Percentiles rank a stretch among this genome's conserved stretches.
phyloP scores from a whole-genome alignment of 2,113 vertebrate species.

The Podilymbus podiceps region DNA sequence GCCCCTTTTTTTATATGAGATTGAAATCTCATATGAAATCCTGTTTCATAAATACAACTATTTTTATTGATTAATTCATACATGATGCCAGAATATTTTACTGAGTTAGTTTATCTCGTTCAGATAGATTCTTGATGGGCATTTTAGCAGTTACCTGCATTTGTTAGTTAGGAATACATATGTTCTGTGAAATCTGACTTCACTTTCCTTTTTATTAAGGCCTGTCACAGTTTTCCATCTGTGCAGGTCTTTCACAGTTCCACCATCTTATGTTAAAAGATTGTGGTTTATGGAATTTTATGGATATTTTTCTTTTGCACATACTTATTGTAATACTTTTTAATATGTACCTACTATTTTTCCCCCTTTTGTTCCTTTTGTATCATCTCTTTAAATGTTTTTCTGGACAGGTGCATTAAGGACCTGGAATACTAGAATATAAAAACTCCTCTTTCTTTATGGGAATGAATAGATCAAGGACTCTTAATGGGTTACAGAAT shows the following conservation, averaged over 20 bases:
- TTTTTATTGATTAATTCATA: conserved; percentile 21
- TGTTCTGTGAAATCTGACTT: not conserved
- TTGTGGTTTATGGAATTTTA: not conserved
- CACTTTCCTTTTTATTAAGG: not conserved
- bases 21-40: not conserved
- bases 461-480: conserved; percentile 46
- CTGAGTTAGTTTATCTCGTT: conserved; percentile 12
- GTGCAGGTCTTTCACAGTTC: not conserved
- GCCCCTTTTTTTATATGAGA: not conserved
- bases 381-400: not conserved
- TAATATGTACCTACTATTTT: not conserved
- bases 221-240: not conserved
- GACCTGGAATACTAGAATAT: not conserved
- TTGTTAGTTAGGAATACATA: conserved; percentile 39
- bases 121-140: conserved; percentile 5
- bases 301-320: not conserved
- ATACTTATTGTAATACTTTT: not conserved
- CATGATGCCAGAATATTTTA: conserved; percentile 14
- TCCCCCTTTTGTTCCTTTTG: not conserved
- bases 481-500: conserved; percentile 57
- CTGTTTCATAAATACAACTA: not conserved
- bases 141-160: conserved; percentile 23
- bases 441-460: not conserved
- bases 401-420: conserved; percentile 10
- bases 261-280: not conserved